Conservation (phyloP, 2,888 invertebrate genomes). For the Phymatocera aterrima region DNA sequence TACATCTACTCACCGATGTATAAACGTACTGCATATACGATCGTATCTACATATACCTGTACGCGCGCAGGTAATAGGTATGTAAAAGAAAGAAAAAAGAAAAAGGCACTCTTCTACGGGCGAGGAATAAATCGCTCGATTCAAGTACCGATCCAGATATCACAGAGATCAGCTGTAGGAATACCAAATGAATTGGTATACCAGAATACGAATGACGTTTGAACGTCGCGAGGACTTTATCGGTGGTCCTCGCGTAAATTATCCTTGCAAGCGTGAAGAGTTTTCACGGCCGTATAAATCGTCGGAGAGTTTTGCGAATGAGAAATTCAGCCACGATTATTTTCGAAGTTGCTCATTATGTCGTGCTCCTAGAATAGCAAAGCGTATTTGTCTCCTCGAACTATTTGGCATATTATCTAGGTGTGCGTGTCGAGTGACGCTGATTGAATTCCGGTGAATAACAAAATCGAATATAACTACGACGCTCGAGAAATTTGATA, state of each 20-base stretch:
- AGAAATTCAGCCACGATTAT: too few species aligned
- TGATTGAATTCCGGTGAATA: slow-evolving; percentile 31
- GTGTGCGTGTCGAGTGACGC: background rate
- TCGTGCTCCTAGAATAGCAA: too few species aligned
- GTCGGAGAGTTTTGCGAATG: too few species aligned
- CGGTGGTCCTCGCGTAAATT: too few species aligned
- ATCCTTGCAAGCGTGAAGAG: too few species aligned
- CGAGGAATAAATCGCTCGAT: slow-evolving; percentile 6
- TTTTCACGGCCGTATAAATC: too few species aligned
- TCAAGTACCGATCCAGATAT: slow-evolving; percentile 4
- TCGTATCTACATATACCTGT: background rate
- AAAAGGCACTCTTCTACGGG: slow-evolving; percentile 7
- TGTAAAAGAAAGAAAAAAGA: background rate
- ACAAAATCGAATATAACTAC: slow-evolving; percentile 15
- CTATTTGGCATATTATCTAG: background rate
- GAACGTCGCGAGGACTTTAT: background rate
- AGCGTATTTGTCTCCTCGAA: too few species aligned
- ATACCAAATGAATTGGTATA: slow-evolving; percentile 23
- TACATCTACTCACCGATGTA: too few species aligned
- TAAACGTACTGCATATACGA: too few species aligned
- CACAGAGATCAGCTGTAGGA: slow-evolving; percentile 4
- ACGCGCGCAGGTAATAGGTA: slow-evolving; percentile 8
- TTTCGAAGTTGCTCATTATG: too few species aligned
- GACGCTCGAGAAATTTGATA: background rate
- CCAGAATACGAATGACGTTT: background rate